Evolutionary conservation across 92 coral and sea anemone species (phyloP).

Genomic region (Ricordea florida): DNA sequence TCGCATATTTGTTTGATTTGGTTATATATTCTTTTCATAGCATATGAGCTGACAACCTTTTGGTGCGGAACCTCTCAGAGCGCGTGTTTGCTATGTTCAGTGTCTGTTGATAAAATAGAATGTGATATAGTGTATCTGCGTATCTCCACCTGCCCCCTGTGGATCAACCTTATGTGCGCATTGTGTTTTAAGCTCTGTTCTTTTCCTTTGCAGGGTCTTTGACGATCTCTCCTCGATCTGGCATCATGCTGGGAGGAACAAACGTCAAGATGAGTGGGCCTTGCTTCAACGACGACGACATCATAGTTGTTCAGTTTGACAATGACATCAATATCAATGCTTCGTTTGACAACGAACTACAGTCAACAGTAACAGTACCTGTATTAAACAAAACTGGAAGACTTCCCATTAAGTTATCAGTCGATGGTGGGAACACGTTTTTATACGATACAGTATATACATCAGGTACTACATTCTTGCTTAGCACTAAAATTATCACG

Average conservation of each 20-base stretch:
- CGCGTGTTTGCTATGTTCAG: no score
- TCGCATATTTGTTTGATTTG: no score
- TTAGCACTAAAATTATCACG: not conserved
- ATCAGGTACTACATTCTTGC: constrained; percentile 43
- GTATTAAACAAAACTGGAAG: constrained; percentile 69
- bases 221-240: constrained; percentile 63
- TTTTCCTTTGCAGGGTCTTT: constrained; percentile 51
- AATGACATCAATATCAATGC: constrained; percentile 42
- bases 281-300: constrained; percentile 61
- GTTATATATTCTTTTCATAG: no score
- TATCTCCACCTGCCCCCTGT: no score
- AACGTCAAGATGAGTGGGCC: constrained; percentile 79
- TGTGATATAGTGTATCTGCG: no score
- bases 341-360: constrained; percentile 39
- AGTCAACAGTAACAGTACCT: constrained; percentile 74
- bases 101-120: no score
- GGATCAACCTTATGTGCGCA: no score
- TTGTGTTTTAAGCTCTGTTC: not conserved
- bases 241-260: constrained; percentile 80
- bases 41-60: no score
- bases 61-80: no score
- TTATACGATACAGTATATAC: constrained; percentile 56
- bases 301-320: constrained; percentile 73
- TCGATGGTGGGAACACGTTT: constrained; percentile 74
- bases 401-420: constrained; percentile 61